A percentile compares a stretch with the other conserved stretches of the same genome.
These are phyloP conservation scores for Osmerus eperlanus DNA, from an alignment of 2,113 vertebrate species.

Conservation along the genomic window DNA sequence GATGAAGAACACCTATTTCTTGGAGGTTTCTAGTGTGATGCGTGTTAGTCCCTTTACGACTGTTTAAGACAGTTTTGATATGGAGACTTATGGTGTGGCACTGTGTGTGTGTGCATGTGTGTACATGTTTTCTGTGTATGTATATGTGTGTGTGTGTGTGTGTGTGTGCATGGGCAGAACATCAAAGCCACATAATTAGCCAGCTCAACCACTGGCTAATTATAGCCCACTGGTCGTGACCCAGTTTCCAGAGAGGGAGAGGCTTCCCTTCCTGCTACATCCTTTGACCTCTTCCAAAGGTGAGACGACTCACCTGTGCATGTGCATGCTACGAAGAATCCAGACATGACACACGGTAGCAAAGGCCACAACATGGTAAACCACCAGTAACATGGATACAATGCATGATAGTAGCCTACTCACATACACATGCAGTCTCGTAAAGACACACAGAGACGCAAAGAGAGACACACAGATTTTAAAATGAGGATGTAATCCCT, in stretches of 20 bases:
- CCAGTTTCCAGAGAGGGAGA: slow-evolving; percentile 59
- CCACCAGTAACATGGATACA: too few relatives aligned
- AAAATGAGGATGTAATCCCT: slow-evolving; percentile 8
- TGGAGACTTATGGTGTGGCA: slow-evolving; percentile 29
- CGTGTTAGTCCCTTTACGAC: not conserved
- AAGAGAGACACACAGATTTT: not conserved
- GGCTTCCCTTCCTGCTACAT: slow-evolving; percentile 38
- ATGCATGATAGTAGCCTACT: not conserved
- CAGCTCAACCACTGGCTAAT: slow-evolving; percentile 49
- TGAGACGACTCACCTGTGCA: slow-evolving; percentile 16
- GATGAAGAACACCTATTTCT: not conserved
- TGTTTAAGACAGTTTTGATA: too few relatives aligned
- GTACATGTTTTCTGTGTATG: not conserved
- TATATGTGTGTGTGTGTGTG: slow-evolving; percentile 32
- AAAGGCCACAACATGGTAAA: not conserved
- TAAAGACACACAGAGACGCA: not conserved
- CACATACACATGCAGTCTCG: not conserved
- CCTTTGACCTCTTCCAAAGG: slow-evolving; percentile 33
- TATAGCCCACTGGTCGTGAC: slow-evolving; percentile 53
- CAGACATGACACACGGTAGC: not conserved
- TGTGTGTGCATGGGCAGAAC: slow-evolving; percentile 36
- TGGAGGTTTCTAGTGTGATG: slow-evolving; percentile 21
- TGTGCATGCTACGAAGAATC: slow-evolving; percentile 12
- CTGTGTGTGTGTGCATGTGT: slow-evolving; percentile 34
- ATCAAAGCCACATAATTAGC: slow-evolving; percentile 34